Base-by-base conservation (phyloP, 2,797 vertebrate species). In the Hephaestus fuliginosus region DNA sequence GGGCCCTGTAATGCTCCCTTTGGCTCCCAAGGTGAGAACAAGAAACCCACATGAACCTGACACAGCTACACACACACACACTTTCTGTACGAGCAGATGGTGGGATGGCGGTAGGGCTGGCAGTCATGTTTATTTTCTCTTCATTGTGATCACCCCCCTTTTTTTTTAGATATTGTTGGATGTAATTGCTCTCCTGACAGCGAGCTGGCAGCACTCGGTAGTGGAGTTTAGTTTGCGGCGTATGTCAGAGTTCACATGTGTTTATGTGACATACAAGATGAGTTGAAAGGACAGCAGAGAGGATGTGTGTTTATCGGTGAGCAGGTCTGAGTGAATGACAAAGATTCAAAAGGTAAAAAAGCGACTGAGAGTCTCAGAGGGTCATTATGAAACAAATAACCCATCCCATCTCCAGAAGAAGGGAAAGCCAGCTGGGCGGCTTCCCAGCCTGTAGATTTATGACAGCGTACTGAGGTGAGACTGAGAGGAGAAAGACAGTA, bases 401-500 rank as follows among this genome's bases (percentile, higher is more conserved):
- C 57, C 60, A 53, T 64, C 70, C 51, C 48, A 61, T 86, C 46
- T 2, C 41, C 13, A 68, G 53, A 33, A 28, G 61, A 55, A n/a
- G 30, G 17, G 20, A n/a, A 58, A 80, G 74, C 82, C 81, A 87
- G 70, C 60, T 88, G 87, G 89, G 85, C 60, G 17, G 33, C 22
- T 60, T 88, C 85, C 85, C 68, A 61, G 76, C 51, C 70, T 63
- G 70, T 65, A 78, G 80, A 88, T 81, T 83, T 80, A 90, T 78
- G 63, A 70, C 67, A 76, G 56, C 30, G n/a, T 57, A 36, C 63
- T 66, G 65, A 80, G 55, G 83, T 70, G 61, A 83, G 43, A 65
- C 51, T 39, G 33, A 86, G 56, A 71, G 53, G 53, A 81, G 41
- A 82, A 69, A 77, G 68, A 73, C 65, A 74, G 70, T 28, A 44